Evolutionary conservation across 2,113 vertebrate genomes (phyloP), one percentile per base, ranked within the genome.

Genomic region (Neotragus moschatus): DNA sequence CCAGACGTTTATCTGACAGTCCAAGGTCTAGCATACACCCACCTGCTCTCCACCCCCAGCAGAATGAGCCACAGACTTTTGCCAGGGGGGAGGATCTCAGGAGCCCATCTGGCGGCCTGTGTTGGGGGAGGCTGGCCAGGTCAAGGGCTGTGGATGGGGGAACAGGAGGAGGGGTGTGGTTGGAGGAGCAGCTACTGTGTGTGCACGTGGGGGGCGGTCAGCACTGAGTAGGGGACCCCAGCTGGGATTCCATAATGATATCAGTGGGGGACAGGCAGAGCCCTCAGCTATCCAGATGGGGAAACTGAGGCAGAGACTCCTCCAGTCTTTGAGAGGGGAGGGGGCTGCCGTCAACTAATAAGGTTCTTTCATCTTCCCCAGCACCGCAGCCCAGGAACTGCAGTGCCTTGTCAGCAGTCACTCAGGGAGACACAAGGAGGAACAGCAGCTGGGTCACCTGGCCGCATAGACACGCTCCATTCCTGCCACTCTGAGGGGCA

Each of bases 181-280:
- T 70, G 63, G n/a, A 70, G n/a, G 17, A 70, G n/a, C 63, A 70
- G 17, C 4, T 70, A 17, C 17, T 36, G 17, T 21, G 7, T 63
- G 19, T 70, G 63, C 2, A 0, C 1, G 0, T 12, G 5, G 63
- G n/a, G 63, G n/a, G n/a, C 0, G 0, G 19, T 70, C 19, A 70
- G n/a, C n/a, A 23, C 63, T 70, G n/a, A 36, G 23, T 6, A 70
- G 19, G n/a, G n/a, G 63, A 21, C 63, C 9, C 63, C n/a, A 36
- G 63, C n/a, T 70, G n/a, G 19, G n/a, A 36, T 70, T 70, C 63
- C 63, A 6, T 36, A 23, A 36, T 36, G 63, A 70, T 36, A 36
- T 11, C 63, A 70, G 12, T 36, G 63, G 19, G 63, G 63, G 19
- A 70, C n/a, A 11, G n/a, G n/a, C 19, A 70, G 63, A 70, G 63